Base-by-base conservation (phyloP, 2,113 vertebrate genomes). In the Dicaeum eximium region DNA sequence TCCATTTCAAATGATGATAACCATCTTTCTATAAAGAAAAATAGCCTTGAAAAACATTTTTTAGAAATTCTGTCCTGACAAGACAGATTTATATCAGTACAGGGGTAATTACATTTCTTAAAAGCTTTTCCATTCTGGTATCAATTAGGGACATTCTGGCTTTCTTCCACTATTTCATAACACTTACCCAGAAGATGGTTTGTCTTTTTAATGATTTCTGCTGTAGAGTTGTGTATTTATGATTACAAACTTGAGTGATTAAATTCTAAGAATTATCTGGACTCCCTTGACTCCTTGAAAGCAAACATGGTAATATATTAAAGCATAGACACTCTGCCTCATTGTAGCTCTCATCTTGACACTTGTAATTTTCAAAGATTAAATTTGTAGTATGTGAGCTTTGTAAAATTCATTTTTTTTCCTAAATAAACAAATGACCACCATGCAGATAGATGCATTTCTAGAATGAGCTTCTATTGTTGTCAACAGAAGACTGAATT, bases 71-170 rank as follows among this genome's bases (percentile, higher is more conserved):
- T 53, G 66, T 86, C 62, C 73, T 69, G 45, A 38, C 54, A 87
- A 82, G 50, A 93, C 71, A 88, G 70, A 93, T 88, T 53, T 93
- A 45, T 56, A 80, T 88, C 70, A 61, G 37, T 90, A 57, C 13
- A 69, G 21, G 14, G 9, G 8, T 88, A 93, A 93, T 96, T 93
- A 77, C 18, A 51, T 88, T 93, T 88, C 81, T 92, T 94, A 93
- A 96, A 96, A 94, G 93, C 82, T 94, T 95, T 95, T 93, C 92
- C 75, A 73, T 92, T 92, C 53, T 23, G 6, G 6, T 58, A 57
- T 87, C 74, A 94, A 75, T 93, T 87, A 92, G 37, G 54, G 87
- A 82, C 70, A 77, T 30, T 90, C 66, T 86, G 79, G 54, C 50
- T 90, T 94, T 94, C 40, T 94, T 94, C 37, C 37, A 57, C 85